Conservation (phyloP, 2,113 vertebrate genomes). For the Pterophyllum scalare region DNA sequence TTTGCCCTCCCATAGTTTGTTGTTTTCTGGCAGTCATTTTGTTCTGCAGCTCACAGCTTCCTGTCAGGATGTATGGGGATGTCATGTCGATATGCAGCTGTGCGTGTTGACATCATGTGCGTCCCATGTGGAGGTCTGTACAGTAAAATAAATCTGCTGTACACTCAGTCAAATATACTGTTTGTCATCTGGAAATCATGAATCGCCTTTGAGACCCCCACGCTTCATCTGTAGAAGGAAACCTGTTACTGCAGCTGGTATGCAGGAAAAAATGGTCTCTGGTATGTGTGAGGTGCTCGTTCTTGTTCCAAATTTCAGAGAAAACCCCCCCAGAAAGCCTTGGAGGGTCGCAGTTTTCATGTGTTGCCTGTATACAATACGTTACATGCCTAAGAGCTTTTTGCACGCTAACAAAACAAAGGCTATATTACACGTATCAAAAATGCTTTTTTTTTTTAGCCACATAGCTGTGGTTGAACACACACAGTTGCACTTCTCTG, state of each 20-base stretch:
- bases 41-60: constrained; percentile 27
- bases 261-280: neutral
- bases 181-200: constrained; percentile 52
- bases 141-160: constrained; percentile 21
- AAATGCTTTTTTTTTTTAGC: neutral
- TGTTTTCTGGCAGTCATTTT: constrained; percentile 41
- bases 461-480: constrained; percentile 19
- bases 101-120: constrained; percentile 42
- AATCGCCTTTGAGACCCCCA: constrained; percentile 25
- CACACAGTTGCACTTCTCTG: constrained; percentile 8
- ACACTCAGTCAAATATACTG: neutral
- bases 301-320: neutral
- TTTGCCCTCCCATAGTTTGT: neutral
- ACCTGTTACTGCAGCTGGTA: constrained; percentile 26
- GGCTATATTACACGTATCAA: neutral
- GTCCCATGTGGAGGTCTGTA: constrained; percentile 31
- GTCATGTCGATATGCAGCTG: constrained; percentile 44
- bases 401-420: neutral
- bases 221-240: neutral
- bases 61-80: constrained; percentile 49
- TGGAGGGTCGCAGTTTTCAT: neutral
- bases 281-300: constrained; percentile 1
- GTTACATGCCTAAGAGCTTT: neutral
- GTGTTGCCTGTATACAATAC: neutral
- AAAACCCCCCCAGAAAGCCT: neutral